Base-by-base conservation (phyloP, 1,140 invertebrate genomes). In the Diachasma alloeum region DNA sequence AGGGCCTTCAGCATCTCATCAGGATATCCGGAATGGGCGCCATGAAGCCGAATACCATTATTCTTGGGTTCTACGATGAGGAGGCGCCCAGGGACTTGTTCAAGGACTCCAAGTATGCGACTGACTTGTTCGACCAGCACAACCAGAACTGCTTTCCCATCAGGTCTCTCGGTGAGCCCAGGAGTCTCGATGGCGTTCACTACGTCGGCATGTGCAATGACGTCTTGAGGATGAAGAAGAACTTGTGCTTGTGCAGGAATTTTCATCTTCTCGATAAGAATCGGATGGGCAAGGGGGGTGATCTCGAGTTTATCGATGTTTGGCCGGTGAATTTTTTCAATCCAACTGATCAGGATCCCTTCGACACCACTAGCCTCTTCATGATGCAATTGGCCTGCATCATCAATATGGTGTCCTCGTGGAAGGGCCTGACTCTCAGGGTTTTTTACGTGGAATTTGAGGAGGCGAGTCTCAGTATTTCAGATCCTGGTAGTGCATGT, bases 31-130 rank as follows among this genome's bases (percentile, higher is more conserved):
- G 98, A 10, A 93, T 99, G 81, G 98, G 98, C 3, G 98, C 98
- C 8, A 99, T 99, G 98, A 99, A 99, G 87, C 98, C 98, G 0
- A 99, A 99, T 86, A 99, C 98, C 0, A 96, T 99, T 72, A 90
- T 96, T 46, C 89, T 97, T 53, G 95, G 97, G 5, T 99, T 99
- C 90, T 94, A 97, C 69, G 96, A 97, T 81, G 91, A 93, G 17
- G 91, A 94, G 76, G 81, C 89, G 4, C 94, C 94, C 4, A 85
- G 87, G 37, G 95, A 98, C 84, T 97, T 96, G 84, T 95, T 97
- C 74, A 85, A 91, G 75, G 81, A 84, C 59, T 89, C 88, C 8
- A 86, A 85, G 59, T 90, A 89, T 63, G 78, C 86, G 0, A 90
- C 89, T 0, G 70, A 78, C 1, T 83, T 82, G 6, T 90, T 89